phyloP scores from a whole-genome alignment of 2,888 invertebrate genomes.

The Hipparchia semele region DNA sequence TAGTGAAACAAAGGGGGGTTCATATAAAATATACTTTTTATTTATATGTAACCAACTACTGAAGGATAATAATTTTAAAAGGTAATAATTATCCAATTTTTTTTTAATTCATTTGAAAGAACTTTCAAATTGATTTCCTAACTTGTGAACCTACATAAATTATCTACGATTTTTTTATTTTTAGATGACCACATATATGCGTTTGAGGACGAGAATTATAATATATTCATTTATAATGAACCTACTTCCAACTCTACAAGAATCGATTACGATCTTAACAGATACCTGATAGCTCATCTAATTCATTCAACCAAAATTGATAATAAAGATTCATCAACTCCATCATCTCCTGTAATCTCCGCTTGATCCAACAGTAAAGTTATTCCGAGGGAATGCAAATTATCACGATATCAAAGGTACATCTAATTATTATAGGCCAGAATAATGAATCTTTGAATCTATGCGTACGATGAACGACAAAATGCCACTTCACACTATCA shows the following conservation, averaged over 20 bases:
- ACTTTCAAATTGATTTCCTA: too few relatives aligned
- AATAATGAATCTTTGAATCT: neutral
- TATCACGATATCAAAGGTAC: neutral
- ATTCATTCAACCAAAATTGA: neutral
- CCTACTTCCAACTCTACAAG: neutral
- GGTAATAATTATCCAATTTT: neutral
- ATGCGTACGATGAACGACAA: neutral
- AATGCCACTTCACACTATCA: neutral
- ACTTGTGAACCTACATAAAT: neutral
- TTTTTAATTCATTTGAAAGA: neutral
- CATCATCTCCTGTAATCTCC: neutral
- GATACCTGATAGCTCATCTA: neutral
- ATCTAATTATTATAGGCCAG: neutral
- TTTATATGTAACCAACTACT: too few relatives aligned
- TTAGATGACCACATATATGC: neutral
- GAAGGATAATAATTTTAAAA: too few relatives aligned
- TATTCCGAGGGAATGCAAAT: neutral
- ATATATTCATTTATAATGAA: neutral
- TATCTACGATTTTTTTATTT: neutral
- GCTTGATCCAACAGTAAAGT: neutral
- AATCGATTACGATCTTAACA: neutral
- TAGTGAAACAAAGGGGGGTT: too few relatives aligned
- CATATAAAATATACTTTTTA: too few relatives aligned
- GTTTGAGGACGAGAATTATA: neutral
- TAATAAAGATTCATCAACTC: slow-evolving; percentile 7